Evolutionary conservation across 2,888 invertebrate genomes (phyloP), one percentile per base, ranked within the genome.

Genomic region (Meta bourneti): DNA sequence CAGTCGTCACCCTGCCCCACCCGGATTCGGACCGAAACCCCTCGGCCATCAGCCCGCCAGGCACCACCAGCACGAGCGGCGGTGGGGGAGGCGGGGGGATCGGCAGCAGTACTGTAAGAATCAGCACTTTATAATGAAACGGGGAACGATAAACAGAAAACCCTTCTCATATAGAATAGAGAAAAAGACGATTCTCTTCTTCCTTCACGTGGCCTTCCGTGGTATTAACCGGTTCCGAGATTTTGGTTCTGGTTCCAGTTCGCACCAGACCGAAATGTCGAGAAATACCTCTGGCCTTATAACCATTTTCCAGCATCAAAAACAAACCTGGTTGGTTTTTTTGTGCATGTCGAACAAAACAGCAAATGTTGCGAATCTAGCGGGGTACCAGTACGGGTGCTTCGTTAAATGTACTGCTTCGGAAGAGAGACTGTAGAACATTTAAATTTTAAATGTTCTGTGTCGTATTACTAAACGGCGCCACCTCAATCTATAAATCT

Each of bases 121-220:
- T 91, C 72, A 87, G 87, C 91, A 91, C 91, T 77, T 72, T 91
- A 48, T 91, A 87, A 88, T 48, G 71, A 49, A 52, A 16, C 8
- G 20, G 78, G 71, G 70, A 52, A 71, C 72, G 34, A 13, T 69
- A 7, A 20, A 20, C 48, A 48, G 49, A 48, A 7, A 13, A 19
- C 54, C 52, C 48, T 19, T 34, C 34, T 77, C 20, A 20, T 54
- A 9, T 51, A 71, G 49, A 69, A 70, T 52, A 83, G 70, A n/a
- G 52, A 69, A 70, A 81, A 70, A 54, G 69, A 61, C 34, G 34
- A 34, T 77, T 49, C 34, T 77, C 70, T 89, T 69, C 82, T 77
- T 86, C 90, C 75, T 82, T 86, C 86, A 91, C 90, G 90, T 86
- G 90, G 90, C 90, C 90, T 86, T 91, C 86, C 90, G 85, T 75